Conservation (phyloP, 2,113 vertebrate genomes). For the Cebus imitator region DNA sequence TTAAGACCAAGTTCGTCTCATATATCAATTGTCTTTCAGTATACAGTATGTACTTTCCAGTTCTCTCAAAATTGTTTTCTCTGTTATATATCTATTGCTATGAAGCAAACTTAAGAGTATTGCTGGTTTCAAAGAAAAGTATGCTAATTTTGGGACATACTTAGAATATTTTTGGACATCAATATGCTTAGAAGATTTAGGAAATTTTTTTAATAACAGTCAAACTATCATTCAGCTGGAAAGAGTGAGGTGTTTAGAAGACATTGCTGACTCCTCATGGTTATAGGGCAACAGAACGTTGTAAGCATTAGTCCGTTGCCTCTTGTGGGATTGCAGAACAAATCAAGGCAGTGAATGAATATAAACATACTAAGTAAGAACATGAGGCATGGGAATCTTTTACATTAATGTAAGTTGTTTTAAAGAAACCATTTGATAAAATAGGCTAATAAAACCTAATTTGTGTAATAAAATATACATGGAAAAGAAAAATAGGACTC, state of each 20-base stretch:
- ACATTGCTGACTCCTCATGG: background rate
- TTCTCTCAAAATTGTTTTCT: background rate
- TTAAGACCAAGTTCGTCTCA: background rate
- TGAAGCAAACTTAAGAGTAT: background rate
- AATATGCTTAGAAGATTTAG: background rate
- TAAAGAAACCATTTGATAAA: conserved; percentile 56
- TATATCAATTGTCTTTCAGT: background rate
- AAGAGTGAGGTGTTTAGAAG: background rate
- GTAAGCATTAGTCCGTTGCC: accelerated
- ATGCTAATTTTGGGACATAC: background rate
- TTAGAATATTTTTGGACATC: background rate
- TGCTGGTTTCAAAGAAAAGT: background rate
- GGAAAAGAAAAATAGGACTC: conserved; percentile 59
- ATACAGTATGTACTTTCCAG: background rate
- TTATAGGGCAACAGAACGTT: accelerated
- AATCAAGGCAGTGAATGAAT: background rate
- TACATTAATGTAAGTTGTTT: background rate
- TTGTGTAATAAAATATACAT: conserved; percentile 59
- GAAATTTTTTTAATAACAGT: background rate
- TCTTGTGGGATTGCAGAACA: background rate
- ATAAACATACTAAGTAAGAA: background rate
- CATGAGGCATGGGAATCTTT: background rate
- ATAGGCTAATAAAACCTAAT: conserved; percentile 65
- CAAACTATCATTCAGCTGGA: background rate
- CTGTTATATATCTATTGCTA: background rate